Evolutionary conservation across 2,113 vertebrate genomes (phyloP).

Genomic region (Butastur rufipennis): DNA sequence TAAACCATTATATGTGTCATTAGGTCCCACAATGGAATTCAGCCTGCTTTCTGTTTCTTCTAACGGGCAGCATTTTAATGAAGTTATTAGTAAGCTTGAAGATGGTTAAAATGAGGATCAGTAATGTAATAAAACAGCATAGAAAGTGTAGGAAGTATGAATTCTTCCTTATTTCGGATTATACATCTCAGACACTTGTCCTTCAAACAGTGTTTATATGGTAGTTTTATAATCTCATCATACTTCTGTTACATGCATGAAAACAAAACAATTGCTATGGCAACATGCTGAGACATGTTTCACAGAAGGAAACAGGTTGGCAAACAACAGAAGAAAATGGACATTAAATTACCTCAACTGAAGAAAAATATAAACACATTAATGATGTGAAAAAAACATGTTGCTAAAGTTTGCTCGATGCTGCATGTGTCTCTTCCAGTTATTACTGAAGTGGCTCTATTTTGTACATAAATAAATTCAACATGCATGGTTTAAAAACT

Average conservation of each 20-base stretch:
- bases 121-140: not conserved
- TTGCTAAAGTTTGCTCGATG: not conserved
- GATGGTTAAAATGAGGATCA: not conserved
- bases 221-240: not conserved
- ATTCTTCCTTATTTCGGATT: not conserved
- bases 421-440: not conserved
- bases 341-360: not conserved
- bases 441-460: not conserved
- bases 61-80: not conserved
- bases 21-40: not conserved
- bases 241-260: not conserved
- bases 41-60: not conserved
- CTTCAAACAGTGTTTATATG: not conserved
- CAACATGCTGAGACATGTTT: not conserved
- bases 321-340: slow-evolving; percentile 6
- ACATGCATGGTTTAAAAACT: not conserved
- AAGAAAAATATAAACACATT: not conserved
- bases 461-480: not conserved
- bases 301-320: not conserved
- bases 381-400: not conserved
- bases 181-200: not conserved
- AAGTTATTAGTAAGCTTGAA: not conserved
- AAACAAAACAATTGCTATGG: slow-evolving; percentile 24
- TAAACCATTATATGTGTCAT: not conserved
- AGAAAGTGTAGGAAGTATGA: not conserved